Conservation (phyloP, 2,113 vertebrate species). For the Hemibates koningsi region DNA sequence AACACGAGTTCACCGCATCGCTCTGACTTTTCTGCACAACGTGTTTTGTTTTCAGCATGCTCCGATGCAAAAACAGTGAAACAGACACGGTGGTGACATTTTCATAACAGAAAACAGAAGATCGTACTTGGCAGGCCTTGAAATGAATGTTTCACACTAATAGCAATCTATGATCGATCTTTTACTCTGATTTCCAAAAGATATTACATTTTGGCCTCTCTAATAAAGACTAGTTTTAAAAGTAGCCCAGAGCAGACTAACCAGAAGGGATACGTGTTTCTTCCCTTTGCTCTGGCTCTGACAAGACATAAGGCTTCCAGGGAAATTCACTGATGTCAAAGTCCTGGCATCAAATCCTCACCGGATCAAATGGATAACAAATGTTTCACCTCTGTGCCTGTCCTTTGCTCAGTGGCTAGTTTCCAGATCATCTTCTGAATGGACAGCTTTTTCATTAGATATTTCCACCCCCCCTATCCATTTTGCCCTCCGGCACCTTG, state of each 20-base stretch:
- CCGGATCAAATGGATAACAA: slow-evolving; percentile 59
- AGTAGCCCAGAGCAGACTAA: slow-evolving; percentile 29
- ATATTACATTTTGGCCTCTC: neutral
- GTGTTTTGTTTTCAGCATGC: neutral
- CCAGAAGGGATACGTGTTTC: neutral
- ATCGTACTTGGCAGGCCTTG: neutral
- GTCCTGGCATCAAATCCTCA: slow-evolving; percentile 29
- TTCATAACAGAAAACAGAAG: neutral
- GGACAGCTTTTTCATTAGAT: slow-evolving; percentile 48
- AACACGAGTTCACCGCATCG: neutral
- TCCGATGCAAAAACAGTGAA: neutral
- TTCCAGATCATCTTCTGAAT: slow-evolving; percentile 27
- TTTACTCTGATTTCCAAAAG: neutral
- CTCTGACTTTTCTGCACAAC: neutral
- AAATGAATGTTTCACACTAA: neutral
- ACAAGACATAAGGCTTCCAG: neutral
- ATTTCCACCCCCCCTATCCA: slow-evolving; percentile 8
- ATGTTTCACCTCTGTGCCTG: slow-evolving; percentile 39
- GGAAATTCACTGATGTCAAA: slow-evolving; percentile 42
- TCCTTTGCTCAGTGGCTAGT: neutral
- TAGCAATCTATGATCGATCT: neutral
- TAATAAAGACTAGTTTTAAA: neutral
- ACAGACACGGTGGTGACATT: neutral
- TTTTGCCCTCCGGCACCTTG: slow-evolving; percentile 34
- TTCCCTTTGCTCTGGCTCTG: slow-evolving; percentile 16